Evolutionary conservation across 2,797 vertebrate genomes (phyloP), one percentile per base, ranked within the genome.

Genomic region (Lerista edwardsae): DNA sequence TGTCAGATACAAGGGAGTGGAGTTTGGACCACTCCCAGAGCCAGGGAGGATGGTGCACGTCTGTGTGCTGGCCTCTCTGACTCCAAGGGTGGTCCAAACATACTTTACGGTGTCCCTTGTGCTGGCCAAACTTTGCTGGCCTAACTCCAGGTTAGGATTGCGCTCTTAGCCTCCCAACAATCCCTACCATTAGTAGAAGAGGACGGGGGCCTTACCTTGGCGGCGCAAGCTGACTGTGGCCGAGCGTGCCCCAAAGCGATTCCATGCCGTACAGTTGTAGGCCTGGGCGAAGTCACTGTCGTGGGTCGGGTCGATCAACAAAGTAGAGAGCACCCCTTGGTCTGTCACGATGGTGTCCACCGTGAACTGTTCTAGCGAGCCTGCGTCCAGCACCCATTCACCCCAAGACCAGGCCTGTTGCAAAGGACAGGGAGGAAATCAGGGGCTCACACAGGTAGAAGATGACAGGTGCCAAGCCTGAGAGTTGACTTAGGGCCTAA

Each of bases 391-490:
- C 51, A 90, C 96, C 88, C 94, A 93, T 73, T 98, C 97, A 10
- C 97, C 97, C 89, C 98, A 98, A 25, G 97, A 96, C 98, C 98
- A 98, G 72, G 97, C 96, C 98, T 98, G 91, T 25, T 7, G 0
- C 8, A 9, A 34, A 61, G 39, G 36, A 68, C 79, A 61, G 36
- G 25, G 69, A 65, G 23, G 82, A 41, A 73, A 31, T 41, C 23
- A 29, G 59, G 31, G n/a, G 19, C 25, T 5, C 14, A 4, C n/a
- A 21, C 27, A 39, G 71, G 25, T 9, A 41, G 17, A 23, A 27
- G 59, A 67, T 10, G 57, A 51, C 6, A 14, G 62, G 34, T 39
- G n/a, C 44, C 31, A 17, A 61, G 75, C 29, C n/a, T 39, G 67
- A 75, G 44, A 21, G 23, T 51, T n/a, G n/a, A n/a, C n/a, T n/a